Evolutionary conservation across 2,797 vertebrate species (phyloP).

Genomic region (Bucorvus abyssinicus): DNA sequence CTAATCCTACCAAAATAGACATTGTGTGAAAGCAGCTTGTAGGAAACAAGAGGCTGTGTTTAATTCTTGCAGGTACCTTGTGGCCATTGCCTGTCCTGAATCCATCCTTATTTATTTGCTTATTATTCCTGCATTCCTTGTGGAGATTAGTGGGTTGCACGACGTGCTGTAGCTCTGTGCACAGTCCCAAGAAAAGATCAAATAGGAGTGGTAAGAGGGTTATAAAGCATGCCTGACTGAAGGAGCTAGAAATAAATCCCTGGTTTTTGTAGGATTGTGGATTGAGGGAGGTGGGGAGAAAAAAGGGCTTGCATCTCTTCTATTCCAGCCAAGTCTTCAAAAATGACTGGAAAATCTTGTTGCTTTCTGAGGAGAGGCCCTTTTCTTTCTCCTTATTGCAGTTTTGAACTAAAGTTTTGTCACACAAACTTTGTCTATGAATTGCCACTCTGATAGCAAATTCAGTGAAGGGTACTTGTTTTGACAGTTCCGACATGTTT

Average conservation of each 20-base stretch:
- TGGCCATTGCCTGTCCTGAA: slow-evolving; percentile 5
- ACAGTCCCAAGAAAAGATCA: background rate
- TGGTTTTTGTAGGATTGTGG: background rate
- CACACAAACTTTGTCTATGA: accelerated
- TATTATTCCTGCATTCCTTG: slow-evolving; percentile 24
- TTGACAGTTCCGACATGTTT: background rate
- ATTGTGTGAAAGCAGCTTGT: background rate
- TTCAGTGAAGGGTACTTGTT: background rate
- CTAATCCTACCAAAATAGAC: background rate
- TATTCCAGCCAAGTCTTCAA: background rate
- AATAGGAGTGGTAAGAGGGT: background rate
- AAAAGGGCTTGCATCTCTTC: background rate
- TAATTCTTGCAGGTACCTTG: background rate
- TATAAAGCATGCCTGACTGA: background rate
- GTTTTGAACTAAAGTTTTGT: background rate
- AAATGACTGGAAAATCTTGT: background rate
- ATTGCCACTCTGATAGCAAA: background rate
- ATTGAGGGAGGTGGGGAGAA: background rate
- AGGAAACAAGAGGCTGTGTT: background rate
- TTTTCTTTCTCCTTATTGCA: background rate
- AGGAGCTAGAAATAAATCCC: background rate
- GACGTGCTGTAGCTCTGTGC: background rate
- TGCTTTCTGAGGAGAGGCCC: background rate
- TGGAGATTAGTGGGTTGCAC: slow-evolving; percentile 16
- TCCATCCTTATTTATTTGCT: slow-evolving; percentile 22